phyloP scores from a whole-genome alignment of 2,888 invertebrate genomes.

The Prosapia bicincta region DNA sequence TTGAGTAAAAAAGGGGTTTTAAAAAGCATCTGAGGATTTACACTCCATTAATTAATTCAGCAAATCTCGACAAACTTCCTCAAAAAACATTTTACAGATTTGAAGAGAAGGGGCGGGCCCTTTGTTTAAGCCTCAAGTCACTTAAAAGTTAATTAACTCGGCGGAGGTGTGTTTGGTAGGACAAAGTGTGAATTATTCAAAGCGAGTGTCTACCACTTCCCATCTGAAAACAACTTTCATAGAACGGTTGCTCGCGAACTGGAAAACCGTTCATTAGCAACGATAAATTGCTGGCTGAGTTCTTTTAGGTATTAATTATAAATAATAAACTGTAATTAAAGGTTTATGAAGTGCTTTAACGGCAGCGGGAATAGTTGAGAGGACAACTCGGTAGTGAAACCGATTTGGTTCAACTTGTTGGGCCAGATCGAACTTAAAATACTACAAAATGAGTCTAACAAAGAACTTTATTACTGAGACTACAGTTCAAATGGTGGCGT shows the following conservation, averaged over 20 bases:
- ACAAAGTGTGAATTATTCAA: background rate
- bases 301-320: background rate
- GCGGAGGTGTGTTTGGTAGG: background rate
- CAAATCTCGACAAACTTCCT: background rate
- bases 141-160: background rate
- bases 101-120: background rate
- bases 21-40: background rate
- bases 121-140: background rate
- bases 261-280: background rate
- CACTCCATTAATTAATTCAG: background rate
- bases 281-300: background rate
- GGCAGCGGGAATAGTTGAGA: too few species aligned
- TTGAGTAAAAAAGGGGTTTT: background rate
- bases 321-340: background rate
- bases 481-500: too few species aligned
- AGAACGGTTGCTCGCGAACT: background rate
- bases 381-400: too few species aligned
- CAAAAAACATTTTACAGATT: background rate
- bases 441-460: too few species aligned
- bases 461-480: too few species aligned
- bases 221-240: background rate
- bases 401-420: too few species aligned
- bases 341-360: background rate
- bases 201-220: background rate
- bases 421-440: too few species aligned